Evolutionary conservation across 2,113 vertebrate genomes (phyloP).

Genomic region (Oncorhynchus gorbuscha): DNA sequence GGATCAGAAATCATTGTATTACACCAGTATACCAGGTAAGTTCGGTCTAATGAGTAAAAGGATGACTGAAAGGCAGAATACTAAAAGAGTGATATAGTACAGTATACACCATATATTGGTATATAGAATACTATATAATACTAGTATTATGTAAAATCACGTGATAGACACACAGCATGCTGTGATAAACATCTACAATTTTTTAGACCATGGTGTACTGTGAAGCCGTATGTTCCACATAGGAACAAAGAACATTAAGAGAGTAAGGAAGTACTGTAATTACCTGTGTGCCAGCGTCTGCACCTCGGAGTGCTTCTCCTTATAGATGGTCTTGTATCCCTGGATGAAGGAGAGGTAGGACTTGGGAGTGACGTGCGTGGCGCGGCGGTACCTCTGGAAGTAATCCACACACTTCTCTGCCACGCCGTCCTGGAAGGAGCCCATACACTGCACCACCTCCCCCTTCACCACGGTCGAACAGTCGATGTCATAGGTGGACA

Average conservation of each 20-base stretch:
- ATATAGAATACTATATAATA: too few relatives aligned
- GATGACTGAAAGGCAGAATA: too few relatives aligned
- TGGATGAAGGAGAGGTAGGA: slow-evolving; percentile 97
- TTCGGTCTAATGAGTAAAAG: too few relatives aligned
- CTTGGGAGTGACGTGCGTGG: slow-evolving; percentile 91
- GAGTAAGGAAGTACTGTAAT: background rate
- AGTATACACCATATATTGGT: too few relatives aligned
- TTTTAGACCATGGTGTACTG: too few relatives aligned
- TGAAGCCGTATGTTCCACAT: too few relatives aligned
- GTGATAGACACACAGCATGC: too few relatives aligned
- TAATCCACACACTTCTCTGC: slow-evolving; percentile 93
- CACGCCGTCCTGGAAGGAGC: slow-evolving; percentile 92
- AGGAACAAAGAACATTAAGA: too few relatives aligned
- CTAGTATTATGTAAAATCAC: too few relatives aligned
- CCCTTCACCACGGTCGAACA: slow-evolving; percentile 81
- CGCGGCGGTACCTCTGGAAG: slow-evolving; percentile 90
- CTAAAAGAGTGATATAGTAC: too few relatives aligned
- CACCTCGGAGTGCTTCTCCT: slow-evolving; percentile 84
- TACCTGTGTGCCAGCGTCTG: slow-evolving; percentile 87
- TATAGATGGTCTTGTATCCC: slow-evolving; percentile 88
- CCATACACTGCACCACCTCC: slow-evolving; percentile 93
- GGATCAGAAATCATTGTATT: background rate
- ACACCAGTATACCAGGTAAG: background rate
- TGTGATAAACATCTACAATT: too few relatives aligned
- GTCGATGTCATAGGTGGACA: slow-evolving; percentile 85